Evolutionary conservation across 2,113 vertebrate genomes (phyloP).

Genomic region (Onychorhynchus coronatus): DNA sequence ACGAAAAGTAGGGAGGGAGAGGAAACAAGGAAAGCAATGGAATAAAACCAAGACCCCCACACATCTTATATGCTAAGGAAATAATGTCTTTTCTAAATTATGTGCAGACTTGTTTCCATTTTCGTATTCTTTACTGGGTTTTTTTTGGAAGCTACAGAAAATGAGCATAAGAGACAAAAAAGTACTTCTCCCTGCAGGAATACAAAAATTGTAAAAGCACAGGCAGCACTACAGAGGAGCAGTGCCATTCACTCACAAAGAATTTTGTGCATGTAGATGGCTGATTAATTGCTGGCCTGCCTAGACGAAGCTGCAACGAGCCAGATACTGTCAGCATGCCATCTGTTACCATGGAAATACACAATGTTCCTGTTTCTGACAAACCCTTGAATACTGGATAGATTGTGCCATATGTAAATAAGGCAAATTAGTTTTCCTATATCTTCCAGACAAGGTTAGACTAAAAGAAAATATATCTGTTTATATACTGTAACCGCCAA

Average conservation of each 20-base stretch:
- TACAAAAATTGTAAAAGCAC: constrained; percentile 83
- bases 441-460: constrained; percentile 86
- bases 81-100: constrained; percentile 73
- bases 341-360: constrained; percentile 92
- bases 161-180: constrained; percentile 82
- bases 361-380: constrained; percentile 87
- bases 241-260: constrained; percentile 86
- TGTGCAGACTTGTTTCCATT: constrained; percentile 63
- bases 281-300: constrained; percentile 90
- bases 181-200: constrained; percentile 86
- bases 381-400: constrained; percentile 86
- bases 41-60: constrained; percentile 37
- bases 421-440: constrained; percentile 89
- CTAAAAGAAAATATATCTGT: constrained; percentile 84
- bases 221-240: constrained; percentile 84
- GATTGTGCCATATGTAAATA: constrained; percentile 90
- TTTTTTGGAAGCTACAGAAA: constrained; percentile 78
- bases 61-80: constrained; percentile 42
- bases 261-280: constrained; percentile 87
- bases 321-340: constrained; percentile 89
- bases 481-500: constrained; percentile 77
- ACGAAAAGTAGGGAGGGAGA: neutral
- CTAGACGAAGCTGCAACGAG: constrained; percentile 86
- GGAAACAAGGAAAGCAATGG: constrained; percentile 46
- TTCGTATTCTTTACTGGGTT: constrained; percentile 56